Conservation (phyloP, 2,113 vertebrate genomes). For the Lamprologus sp. region DNA sequence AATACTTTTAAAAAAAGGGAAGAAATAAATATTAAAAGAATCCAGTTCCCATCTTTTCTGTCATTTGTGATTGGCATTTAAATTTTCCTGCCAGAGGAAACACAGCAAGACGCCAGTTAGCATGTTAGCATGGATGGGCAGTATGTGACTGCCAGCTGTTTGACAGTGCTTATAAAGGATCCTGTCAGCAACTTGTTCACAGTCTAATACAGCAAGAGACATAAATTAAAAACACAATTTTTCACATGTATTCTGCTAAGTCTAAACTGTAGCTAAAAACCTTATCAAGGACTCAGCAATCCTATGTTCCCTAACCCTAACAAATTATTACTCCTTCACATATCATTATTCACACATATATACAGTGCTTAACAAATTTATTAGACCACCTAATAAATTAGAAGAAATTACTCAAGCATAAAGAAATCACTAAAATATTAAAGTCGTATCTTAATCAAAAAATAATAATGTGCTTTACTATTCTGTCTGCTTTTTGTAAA, state of each 20-base stretch:
- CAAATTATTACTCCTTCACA: not conserved
- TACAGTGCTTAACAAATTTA: not conserved
- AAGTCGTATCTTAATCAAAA: not conserved
- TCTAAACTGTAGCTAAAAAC: not conserved
- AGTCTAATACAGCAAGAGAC: not conserved
- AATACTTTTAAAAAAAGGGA: fast-evolving
- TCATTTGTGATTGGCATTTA: constrained; percentile 11
- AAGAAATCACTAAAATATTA: not conserved
- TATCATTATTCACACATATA: not conserved
- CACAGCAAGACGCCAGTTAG: not conserved
- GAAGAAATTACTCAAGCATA: not conserved
- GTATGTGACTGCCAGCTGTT: constrained; percentile 3
- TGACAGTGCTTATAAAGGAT: constrained; percentile 13
- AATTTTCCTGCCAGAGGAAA: not conserved
- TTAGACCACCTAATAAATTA: not conserved
- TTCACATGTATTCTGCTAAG: not conserved
- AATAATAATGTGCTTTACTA: not conserved
- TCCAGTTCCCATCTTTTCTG: not conserved
- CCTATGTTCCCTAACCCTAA: not conserved
- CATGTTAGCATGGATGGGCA: not conserved
- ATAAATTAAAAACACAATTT: not conserved
- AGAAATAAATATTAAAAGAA: not conserved
- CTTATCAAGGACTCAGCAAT: not conserved
- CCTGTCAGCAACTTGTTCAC: constrained; percentile 15
- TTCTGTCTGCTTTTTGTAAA: not conserved